Evolutionary conservation across 2,797 vertebrate genomes (phyloP).

Genomic region (Simalia tracyae): DNA sequence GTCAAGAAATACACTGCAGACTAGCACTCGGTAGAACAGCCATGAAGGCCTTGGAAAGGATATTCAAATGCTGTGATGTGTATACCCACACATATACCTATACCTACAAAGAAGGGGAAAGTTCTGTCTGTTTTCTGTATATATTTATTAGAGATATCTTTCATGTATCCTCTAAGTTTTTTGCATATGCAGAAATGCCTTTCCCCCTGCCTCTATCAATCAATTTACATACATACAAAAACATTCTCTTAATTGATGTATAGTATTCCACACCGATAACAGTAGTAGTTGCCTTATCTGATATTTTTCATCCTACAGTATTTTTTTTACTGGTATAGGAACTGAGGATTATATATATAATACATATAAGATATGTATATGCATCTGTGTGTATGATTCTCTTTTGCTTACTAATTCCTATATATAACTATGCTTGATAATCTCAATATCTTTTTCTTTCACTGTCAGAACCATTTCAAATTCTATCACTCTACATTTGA

Average conservation of each 20-base stretch:
- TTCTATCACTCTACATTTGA: constrained; percentile 28
- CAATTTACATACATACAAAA: too few relatives aligned
- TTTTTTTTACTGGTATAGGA: neutral
- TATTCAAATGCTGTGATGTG: too few relatives aligned
- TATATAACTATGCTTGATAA: too few relatives aligned
- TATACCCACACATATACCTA: too few relatives aligned
- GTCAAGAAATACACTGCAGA: too few relatives aligned
- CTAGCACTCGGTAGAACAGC: too few relatives aligned
- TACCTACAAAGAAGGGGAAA: neutral
- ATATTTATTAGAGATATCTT: neutral
- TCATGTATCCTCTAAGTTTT: neutral
- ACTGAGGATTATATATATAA: too few relatives aligned
- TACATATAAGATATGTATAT: too few relatives aligned
- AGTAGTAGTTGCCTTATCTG: neutral
- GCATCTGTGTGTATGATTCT: too few relatives aligned
- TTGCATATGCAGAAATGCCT: neutral
- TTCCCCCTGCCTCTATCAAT: too few relatives aligned
- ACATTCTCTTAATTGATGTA: neutral
- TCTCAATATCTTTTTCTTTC: constrained; percentile 27
- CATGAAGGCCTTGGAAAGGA: too few relatives aligned
- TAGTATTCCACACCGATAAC: neutral
- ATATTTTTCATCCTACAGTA: neutral
- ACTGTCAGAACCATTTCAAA: constrained; percentile 7
- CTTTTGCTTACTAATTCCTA: neutral
- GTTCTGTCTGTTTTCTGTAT: neutral